Base-by-base conservation (phyloP, 1,140 invertebrate species). In the Eupristina koningsbergeri region DNA sequence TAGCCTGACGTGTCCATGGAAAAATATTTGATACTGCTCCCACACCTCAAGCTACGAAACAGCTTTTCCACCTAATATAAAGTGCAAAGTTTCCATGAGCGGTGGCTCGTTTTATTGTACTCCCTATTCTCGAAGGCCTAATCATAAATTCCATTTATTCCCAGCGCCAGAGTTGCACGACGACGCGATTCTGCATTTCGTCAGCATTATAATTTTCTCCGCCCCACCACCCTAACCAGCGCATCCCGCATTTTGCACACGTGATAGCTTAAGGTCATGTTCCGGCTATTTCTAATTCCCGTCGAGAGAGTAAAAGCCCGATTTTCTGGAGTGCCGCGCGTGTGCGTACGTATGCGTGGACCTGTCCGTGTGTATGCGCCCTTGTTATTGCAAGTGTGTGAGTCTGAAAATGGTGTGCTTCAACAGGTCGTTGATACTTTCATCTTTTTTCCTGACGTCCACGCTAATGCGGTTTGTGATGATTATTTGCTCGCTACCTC, bases 341-440 rank as follows among this genome's bases (percentile, higher is more conserved):
- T n/a, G n/a, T n/a, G n/a, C n/a, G n/a, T n/a, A n/a, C n/a, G n/a
- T n/a, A n/a, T n/a, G n/a, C n/a, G n/a, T n/a, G n/a, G n/a, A n/a
- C n/a, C n/a, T n/a, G n/a, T n/a, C n/a, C n/a, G n/a, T n/a, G n/a
- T n/a, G n/a, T n/a, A n/a, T n/a, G n/a, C n/a, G n/a, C n/a, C n/a
- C n/a, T n/a, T n/a, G n/a, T n/a, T 80, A 71, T 5, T 45, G 41
- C 41, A 11, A 7, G 41, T 69, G 73, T 63, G 31, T 31, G n/a
- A 22, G 45, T 47, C 22, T 61, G 47, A 61, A 36, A 79, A 79
- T 84, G 78, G 63, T 85, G 76, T 31, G 83, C 87, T 88, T 80
- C 88, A 88, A 88, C 87, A 89, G 86, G 85, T 89, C 86, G 88
- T 87, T 86, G 84, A 86, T 87, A 86, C 81, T 45, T 71, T 39